Conservation (phyloP, 1,140 invertebrate genomes). For the Drosophila funebris region DNA sequence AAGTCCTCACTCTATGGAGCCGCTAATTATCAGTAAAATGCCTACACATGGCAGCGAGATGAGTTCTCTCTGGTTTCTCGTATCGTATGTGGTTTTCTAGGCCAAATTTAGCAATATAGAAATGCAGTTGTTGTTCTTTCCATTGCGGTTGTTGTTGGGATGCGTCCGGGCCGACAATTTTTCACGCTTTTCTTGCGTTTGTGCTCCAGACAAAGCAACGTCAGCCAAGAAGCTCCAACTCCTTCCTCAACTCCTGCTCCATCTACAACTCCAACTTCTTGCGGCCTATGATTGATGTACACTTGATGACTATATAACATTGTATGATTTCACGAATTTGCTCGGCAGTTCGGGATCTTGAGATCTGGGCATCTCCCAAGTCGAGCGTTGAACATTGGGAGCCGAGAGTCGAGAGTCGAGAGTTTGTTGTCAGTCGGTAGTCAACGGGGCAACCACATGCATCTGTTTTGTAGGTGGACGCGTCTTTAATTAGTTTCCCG, state of each 20-base stretch:
- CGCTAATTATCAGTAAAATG: conserved; percentile 80
- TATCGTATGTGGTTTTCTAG: conserved; percentile 35
- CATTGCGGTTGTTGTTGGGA: conserved; percentile 22
- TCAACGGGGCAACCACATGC: not conserved
- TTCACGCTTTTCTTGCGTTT: conserved; percentile 74
- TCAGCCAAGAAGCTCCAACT: conserved; percentile 9
- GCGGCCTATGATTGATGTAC: conserved; percentile 79
- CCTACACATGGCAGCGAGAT: conserved; percentile 61
- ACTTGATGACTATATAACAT: conserved; percentile 81
- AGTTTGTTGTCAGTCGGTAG: conserved; percentile 8
- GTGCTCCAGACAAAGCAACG: conserved; percentile 26
- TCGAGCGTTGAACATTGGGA: not conserved
- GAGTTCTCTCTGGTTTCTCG: not conserved
- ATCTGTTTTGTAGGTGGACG: conserved; percentile 72
- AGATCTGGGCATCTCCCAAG: not conserved
- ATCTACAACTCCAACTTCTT: conserved; percentile 41
- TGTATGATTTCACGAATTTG: conserved; percentile 72
- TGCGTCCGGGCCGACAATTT: conserved; percentile 78
- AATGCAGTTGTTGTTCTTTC: conserved; percentile 50
- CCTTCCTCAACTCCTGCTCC: not conserved
- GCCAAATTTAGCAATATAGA: conserved; percentile 72
- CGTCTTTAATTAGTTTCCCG: conserved; percentile 75
- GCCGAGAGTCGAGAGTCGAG: not conserved
- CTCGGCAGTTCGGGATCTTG: conserved; percentile 6
- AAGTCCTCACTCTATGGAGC: conserved; percentile 47